Evolutionary conservation across 2,888 invertebrate genomes (phyloP).

Genomic region (Diplazon laetatorius): DNA sequence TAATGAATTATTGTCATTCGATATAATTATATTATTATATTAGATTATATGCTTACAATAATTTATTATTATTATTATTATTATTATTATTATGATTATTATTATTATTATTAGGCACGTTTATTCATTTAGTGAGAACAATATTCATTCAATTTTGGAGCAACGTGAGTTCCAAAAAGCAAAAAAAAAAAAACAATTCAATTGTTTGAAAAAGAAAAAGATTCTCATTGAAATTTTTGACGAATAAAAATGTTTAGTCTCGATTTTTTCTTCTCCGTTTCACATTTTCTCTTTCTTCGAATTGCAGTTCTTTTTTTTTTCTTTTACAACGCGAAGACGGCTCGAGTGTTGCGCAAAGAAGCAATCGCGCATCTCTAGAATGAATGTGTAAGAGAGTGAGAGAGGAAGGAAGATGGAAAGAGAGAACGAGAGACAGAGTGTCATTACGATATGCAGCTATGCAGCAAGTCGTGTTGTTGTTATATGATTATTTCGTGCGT

Average conservation of each 20-base stretch:
- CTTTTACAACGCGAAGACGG: constrained; percentile 31
- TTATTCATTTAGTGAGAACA: too few species aligned
- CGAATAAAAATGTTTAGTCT: too few species aligned
- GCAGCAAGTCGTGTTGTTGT: constrained; percentile 77
- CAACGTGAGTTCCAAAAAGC: too few species aligned
- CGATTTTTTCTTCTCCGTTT: not conserved
- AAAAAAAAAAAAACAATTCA: too few species aligned
- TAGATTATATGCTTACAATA: too few species aligned
- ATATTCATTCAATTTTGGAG: too few species aligned
- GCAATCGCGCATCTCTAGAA: constrained; percentile 40
- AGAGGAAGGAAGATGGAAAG: not conserved
- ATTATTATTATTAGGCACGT: too few species aligned
- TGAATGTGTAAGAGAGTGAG: constrained; percentile 39
- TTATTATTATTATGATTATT: not conserved
- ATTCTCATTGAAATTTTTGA: too few species aligned
- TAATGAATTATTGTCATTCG: too few species aligned
- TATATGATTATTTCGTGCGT: constrained; percentile 78
- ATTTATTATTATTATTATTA: not conserved
- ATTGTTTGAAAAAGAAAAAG: too few species aligned
- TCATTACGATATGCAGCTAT: constrained; percentile 79
- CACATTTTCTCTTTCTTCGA: constrained; percentile 3
- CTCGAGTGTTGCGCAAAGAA: constrained; percentile 44
- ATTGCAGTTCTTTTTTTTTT: constrained; percentile 10
- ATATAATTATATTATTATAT: too few species aligned
- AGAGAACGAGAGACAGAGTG: too few species aligned